These are phyloP conservation scores for Glaucidium brasilianum DNA, from an alignment of 2,113 vertebrate genomes.

Conservation along the genomic window DNA sequence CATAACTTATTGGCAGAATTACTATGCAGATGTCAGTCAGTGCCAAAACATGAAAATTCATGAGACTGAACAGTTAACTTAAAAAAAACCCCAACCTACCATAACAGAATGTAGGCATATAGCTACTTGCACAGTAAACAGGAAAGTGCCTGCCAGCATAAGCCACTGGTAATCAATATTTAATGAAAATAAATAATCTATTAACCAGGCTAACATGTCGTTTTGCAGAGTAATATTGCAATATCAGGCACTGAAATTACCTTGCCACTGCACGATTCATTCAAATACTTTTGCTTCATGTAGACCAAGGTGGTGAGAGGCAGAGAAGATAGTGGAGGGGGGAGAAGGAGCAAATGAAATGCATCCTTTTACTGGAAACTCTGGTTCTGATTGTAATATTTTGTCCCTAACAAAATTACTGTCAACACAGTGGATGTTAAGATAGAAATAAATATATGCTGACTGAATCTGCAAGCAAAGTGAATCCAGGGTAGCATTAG, in stretches of 20 bases:
- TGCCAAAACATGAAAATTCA: conserved; percentile 30
- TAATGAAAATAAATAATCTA: conserved; percentile 47
- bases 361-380: neutral
- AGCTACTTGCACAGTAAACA: neutral
- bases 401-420: conserved; percentile 13
- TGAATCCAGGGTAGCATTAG: neutral
- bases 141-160: neutral
- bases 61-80: neutral
- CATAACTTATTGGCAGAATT: neutral
- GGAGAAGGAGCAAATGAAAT: neutral
- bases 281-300: neutral
- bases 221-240: neutral
- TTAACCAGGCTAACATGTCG: neutral
- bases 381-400: neutral
- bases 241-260: neutral
- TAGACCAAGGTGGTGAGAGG: neutral
- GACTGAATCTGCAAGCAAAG: neutral
- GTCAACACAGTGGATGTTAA: neutral
- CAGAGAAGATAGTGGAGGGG: neutral
- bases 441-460: neutral
- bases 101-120: neutral
- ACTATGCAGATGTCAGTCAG: conserved; percentile 6
- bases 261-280: neutral
- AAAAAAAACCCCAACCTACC: neutral
- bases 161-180: conserved; percentile 25